A percentile compares a stretch with the other conserved stretches of the same genome.
Evolutionary conservation across 2,113 vertebrate genomes (phyloP).

Genomic region (Oxyruncus cristatus): DNA sequence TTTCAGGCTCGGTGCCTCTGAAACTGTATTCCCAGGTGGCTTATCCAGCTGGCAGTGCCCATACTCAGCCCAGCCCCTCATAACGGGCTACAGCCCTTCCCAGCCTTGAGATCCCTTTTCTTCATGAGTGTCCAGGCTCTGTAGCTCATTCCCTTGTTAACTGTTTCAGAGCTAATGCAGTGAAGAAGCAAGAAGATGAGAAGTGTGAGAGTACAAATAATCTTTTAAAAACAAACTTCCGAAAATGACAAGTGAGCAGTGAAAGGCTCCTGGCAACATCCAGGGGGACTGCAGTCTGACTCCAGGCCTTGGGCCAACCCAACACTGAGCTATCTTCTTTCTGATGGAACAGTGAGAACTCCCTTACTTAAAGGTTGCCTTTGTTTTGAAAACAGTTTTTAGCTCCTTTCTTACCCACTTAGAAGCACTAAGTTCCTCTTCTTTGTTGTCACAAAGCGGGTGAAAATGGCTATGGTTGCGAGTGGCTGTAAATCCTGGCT

Average conservation of each 20-base stretch:
- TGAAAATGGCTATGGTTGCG: not conserved
- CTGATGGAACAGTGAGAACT: not conserved
- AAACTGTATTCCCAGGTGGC: not conserved
- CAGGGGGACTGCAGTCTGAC: accelerated
- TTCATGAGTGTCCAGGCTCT: not conserved
- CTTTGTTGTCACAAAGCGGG: not conserved
- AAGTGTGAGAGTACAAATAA: not conserved
- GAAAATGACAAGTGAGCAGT: not conserved
- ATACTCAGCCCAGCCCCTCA: not conserved
- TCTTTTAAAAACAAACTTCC: not conserved
- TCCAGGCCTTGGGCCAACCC: not conserved
- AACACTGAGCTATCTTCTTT: not conserved
- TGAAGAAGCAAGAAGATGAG: not conserved
- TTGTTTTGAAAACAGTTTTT: not conserved
- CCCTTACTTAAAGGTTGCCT: not conserved
- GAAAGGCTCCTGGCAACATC: not conserved
- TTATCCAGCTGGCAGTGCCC: not conserved
- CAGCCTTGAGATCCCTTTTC: not conserved
- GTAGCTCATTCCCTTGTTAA: not conserved
- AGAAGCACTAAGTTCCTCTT: not conserved
- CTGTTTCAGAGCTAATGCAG: not conserved
- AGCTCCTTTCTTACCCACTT: not conserved
- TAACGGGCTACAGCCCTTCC: not conserved
- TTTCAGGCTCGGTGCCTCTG: not conserved
- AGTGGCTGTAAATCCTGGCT: not conserved